Base-by-base conservation (phyloP, 2,113 vertebrate genomes). In the Coreoperca whiteheadi region DNA sequence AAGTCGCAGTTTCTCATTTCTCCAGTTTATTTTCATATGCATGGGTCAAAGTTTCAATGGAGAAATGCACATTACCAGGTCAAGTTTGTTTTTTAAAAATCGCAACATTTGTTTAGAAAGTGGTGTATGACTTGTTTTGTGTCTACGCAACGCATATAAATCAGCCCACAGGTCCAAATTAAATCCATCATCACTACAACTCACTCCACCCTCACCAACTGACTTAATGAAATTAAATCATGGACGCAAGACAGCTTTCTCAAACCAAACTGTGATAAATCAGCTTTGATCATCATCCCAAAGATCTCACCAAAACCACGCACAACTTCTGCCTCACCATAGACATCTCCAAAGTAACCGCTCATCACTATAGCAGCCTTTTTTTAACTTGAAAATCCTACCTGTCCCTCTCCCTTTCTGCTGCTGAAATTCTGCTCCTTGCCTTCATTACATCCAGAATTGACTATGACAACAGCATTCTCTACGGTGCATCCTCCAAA, bases 261-360 rank as follows among this genome's bases (percentile, higher is more conserved):
- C 50, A 71, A 71, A 71, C 12, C 41, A 41, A 71, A 71, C 34
- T 56, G 4, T 53, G 23, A 72, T 37, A 8, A 39, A 57, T 57
- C 34, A 9, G 16, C 16, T 57, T 7, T 41, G 51, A 41, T 72
- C 34, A 37, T 32, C 16, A 64, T 63, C 60, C 20, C 20, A 37
- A 12, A 63, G 25, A 32, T 37, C 20, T 12, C 32, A 21, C 30
- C 59, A 20, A 20, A 61, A 34, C 30, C 18, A 34, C 16, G 4
- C 46, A 51, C 43, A 51, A 20, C 21, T 12, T 71, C 53, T 72
- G 39, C 54, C 18, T 46, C 39, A 16, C 14, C 43, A 16, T 18
- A 5, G 5, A 46, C 25, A 59, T 39, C 10, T 43, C 15, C n/a
- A 12, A 64, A 64, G 37, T 64, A 64, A n/a, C 37, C 37, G 15